Base-by-base conservation (phyloP, 2,888 invertebrate species). In the Erynnis tages region DNA sequence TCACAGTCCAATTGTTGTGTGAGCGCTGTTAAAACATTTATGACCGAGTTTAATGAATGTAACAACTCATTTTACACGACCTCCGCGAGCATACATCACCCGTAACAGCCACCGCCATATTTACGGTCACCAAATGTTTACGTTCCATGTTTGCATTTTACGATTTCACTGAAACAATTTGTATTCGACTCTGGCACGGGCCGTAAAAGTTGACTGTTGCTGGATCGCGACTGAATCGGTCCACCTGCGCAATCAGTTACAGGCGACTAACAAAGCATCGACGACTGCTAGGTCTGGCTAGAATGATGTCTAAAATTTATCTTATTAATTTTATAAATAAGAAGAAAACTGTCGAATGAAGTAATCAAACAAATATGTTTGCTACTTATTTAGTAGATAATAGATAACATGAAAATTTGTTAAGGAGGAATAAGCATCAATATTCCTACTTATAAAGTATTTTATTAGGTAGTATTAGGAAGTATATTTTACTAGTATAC, bases 141-240 rank as follows among this genome's bases (percentile, higher is more conserved):
- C 56, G 63, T 65, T 65, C 64, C 54, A 62, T 62, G 77, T 80
- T 79, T 78, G 77, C 70, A 75, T 83, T 87, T 86, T 86, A 87
- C 81, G 85, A 80, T 75, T 71, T 63, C 55, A 65, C 61, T 59
- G 64, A 76, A 82, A 82, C 81, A 76, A 82, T 88, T 85, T 81
- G 79, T 88, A 88, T 88, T 84, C 87, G 63, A 61, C 62, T 65
- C 65, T 64, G 62, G 79, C 69, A 61, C 54, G 52, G 66, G 73
- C 63, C 68, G 80, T 88, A 86, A 86, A 86, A 83, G 67, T 72
- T 69, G 58, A 59, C 56, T 64, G 67, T 63, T 65, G 59, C 66
- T 58, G 55, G 52, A 62, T 63, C 61, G 65, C 57, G 58, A 56
- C 66, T 67, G 69, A 71, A 69, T 69, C 69, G 72, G 79, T 79